phyloP scores from a whole-genome alignment of 2,113 vertebrate species.

The Noctilio leporinus region DNA sequence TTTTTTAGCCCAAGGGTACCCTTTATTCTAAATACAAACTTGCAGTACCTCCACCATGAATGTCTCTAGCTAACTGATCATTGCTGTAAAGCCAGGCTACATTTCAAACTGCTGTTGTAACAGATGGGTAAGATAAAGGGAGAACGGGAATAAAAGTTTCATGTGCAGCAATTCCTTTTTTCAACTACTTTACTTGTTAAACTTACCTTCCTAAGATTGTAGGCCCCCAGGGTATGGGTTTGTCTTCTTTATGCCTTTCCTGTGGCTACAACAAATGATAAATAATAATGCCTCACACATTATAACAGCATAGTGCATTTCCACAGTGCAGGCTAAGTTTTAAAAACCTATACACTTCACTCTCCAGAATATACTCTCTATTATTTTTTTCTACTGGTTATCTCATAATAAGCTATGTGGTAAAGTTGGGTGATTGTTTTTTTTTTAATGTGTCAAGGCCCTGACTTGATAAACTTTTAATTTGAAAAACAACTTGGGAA shows the following conservation, averaged over 20 bases:
- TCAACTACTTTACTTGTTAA: slow-evolving; percentile 38
- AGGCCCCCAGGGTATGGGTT: background rate
- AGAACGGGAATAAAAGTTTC: slow-evolving; percentile 50
- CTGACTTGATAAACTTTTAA: background rate
- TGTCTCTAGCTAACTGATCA: slow-evolving; percentile 30
- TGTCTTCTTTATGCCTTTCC: slow-evolving; percentile 27
- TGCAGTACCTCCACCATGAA: background rate
- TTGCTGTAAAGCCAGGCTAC: slow-evolving; percentile 22
- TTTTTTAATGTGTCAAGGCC: background rate
- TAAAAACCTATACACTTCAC: background rate
- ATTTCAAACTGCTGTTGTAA: slow-evolving; percentile 56
- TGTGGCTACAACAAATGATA: background rate
- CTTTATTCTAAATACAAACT: slow-evolving; percentile 37
- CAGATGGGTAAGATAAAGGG: slow-evolving; percentile 54
- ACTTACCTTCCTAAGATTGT: slow-evolving; percentile 20
- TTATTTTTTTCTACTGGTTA: background rate
- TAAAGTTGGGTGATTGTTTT: background rate
- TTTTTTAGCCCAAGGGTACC: slow-evolving; percentile 14
- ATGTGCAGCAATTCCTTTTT: slow-evolving; percentile 28
- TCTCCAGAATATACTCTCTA: background rate
- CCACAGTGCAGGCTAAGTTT: background rate
- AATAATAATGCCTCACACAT: background rate
- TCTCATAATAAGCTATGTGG: background rate
- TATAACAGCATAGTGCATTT: background rate
- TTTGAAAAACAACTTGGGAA: background rate